These are phyloP conservation scores for Papilio dardanus DNA, from an alignment of 1,140 invertebrate species.

Conservation along the genomic window DNA sequence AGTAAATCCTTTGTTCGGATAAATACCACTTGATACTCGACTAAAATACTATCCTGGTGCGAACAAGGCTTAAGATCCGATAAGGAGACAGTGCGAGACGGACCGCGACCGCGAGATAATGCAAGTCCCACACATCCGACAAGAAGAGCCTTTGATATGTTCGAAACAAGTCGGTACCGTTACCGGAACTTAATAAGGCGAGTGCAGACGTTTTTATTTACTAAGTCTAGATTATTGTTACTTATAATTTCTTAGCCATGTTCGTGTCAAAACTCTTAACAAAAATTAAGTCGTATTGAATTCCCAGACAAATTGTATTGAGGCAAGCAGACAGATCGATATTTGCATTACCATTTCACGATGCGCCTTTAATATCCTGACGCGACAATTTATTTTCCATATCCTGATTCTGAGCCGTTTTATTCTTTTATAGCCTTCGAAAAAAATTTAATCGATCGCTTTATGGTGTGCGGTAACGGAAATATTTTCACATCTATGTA, in stretches of 20 bases:
- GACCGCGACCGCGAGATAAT: no score
- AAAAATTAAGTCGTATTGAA: neutral
- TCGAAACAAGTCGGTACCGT: no score
- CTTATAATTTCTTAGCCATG: neutral
- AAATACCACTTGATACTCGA: no score
- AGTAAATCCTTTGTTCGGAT: no score
- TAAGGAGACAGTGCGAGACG: no score
- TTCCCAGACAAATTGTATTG: neutral
- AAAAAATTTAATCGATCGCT: neutral
- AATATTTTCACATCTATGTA: neutral
- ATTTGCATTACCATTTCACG: constrained; percentile 18
- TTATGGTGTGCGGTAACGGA: neutral
- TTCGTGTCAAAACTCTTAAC: neutral
- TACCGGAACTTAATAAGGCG: no score
- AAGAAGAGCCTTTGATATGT: no score
- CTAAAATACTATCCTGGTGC: no score
- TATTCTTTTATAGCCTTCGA: neutral
- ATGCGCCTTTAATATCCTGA: constrained; percentile 25
- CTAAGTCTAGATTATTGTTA: no score
- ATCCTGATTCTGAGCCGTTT: neutral
- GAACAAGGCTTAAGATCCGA: no score
- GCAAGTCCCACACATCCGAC: no score
- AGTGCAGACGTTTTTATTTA: no score
- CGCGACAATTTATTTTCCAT: constrained; percentile 26
- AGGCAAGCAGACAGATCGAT: constrained; percentile 13